Conservation (phyloP, 2,888 invertebrate species). For the Caenorhabditis becei region DNA sequence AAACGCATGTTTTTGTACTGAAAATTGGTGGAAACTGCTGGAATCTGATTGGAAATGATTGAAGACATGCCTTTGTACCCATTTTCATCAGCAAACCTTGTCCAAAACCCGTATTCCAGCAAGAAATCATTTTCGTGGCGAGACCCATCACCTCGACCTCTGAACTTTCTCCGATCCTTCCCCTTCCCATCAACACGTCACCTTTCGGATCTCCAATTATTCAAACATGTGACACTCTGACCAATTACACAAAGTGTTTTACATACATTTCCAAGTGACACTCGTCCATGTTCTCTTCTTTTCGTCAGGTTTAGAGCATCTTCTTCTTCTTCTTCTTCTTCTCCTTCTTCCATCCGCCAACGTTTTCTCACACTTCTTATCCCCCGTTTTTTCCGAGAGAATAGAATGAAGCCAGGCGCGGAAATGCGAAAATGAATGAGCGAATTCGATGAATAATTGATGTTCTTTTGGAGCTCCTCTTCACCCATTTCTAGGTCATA, state of each 20-base stretch:
- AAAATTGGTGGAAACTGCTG: too few species aligned
- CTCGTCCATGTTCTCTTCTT: conserved; percentile 1
- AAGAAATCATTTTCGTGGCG: too few species aligned
- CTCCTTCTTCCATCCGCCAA: too few species aligned
- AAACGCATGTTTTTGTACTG: too few species aligned
- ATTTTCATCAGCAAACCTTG: too few species aligned
- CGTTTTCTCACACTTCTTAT: conserved; percentile 13
- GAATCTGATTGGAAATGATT: too few species aligned
- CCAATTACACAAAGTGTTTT: conserved; percentile 52
- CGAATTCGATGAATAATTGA: conserved; percentile 59
- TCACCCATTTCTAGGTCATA: conserved; percentile 7
- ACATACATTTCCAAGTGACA: conserved; percentile 41
- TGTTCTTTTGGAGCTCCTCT: conserved; percentile 12
- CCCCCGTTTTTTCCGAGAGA: background rate
- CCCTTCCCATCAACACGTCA: background rate
- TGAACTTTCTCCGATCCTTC: background rate
- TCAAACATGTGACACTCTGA: conserved; percentile 30
- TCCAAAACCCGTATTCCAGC: too few species aligned
- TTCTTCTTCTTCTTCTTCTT: too few species aligned
- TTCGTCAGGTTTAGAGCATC: background rate
- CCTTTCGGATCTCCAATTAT: background rate
- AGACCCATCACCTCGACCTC: background rate
- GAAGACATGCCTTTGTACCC: too few species aligned
- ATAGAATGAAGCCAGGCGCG: background rate
- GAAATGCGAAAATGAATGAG: conserved; percentile 45